Evolutionary conservation across 2,113 vertebrate species (phyloP).

Genomic region (Danio rerio): GRCz12tu NC_133180.1:5384501-5385000

Average conservation of each 20-base stretch:
- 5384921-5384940: conserved; percentile 88
- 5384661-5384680: conserved; percentile 91
- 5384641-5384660: conserved; percentile 82
- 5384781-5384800: conserved; percentile 88
- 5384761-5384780: conserved; percentile 84
- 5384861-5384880: conserved; percentile 87
- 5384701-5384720: conserved; percentile 87
- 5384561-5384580: conserved; percentile 70
- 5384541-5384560: conserved; percentile 67
- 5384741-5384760: conserved; percentile 84
- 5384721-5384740: conserved; percentile 83
- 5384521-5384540: conserved; percentile 46
- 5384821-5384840: conserved; percentile 88
- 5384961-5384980: conserved; percentile 88
- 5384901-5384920: conserved; percentile 90
- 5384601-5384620: conserved; percentile 77
- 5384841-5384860: conserved; percentile 89
- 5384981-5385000: conserved; percentile 86
- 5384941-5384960: conserved; percentile 85
- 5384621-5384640: conserved; percentile 66
- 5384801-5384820: conserved; percentile 85
- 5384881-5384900: conserved; percentile 88
- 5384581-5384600: conserved; percentile 79
- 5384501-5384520: conserved; percentile 67
- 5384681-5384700: conserved; percentile 86